Evolutionary conservation across 2,888 invertebrate genomes (phyloP), one percentile per base, ranked within the genome.

Genomic region (Petrolisthes manimaculis): DNA sequence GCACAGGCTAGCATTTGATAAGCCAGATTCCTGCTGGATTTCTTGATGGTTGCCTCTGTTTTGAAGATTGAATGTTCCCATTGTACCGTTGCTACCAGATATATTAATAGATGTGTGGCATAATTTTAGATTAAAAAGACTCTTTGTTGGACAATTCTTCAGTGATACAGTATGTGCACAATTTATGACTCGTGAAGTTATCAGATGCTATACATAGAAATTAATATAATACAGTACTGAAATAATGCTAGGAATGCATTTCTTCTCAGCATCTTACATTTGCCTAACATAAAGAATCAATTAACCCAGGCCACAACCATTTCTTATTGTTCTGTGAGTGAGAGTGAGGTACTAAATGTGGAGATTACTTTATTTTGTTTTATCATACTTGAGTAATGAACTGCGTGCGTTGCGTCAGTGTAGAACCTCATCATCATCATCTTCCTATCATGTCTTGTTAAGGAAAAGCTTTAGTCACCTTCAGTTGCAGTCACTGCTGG

Each of bases 51-150:
- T 88, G 88, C 88, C 88, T 88, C 80, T 88, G 84, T 88, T 88
- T 88, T 88, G 88, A 88, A 75, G 84, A 88, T 82, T 88, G 81
- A 81, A 88, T 84, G 84, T 84, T 88, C 84, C 88, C 88, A 81
- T 84, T 84, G 84, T 84, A 81, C 81, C 69, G 81, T 88, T 88
- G 87, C 87, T 84, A 86, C 83, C 87, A 80, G 83, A 78, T 88
- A 88, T 88, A 88, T 88, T 88, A 84, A 78, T 88, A 84, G 88
- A 85, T 88, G 88, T 88, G 88, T 88, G 88, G 88, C 88, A 88
- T 84, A 88, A 88, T 88, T 88, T 85, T 88, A 88, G 88, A 88
- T 88, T 88, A 84, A 82, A 81, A 77, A 81, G 82, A 80, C 81
- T 88, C 84, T 88, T 82, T 88, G 88, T 88, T 88, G 88, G 82